phyloP scores from a whole-genome alignment of 2,888 invertebrate genomes.

The Clusia tigrina region DNA sequence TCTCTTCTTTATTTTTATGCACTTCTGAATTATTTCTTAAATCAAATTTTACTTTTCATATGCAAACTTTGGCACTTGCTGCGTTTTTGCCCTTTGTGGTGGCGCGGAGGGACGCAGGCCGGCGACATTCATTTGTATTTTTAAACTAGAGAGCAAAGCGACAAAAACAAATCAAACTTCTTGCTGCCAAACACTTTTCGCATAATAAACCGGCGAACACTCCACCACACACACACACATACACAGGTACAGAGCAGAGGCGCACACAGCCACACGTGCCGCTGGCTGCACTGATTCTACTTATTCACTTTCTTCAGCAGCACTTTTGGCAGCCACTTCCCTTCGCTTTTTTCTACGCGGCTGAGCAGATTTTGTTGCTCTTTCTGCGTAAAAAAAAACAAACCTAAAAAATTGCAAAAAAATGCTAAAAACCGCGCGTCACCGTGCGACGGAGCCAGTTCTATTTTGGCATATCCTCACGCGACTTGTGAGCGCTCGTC shows the following conservation, averaged over 20 bases:
- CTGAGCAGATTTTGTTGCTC: conserved; percentile 11
- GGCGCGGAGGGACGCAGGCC: conserved; percentile 6
- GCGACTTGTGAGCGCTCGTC: conserved; percentile 31
- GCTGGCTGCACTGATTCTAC: conserved; percentile 17
- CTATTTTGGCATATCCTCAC: conserved; percentile 52
- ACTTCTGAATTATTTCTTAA: too few relatives aligned
- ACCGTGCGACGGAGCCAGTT: conserved; percentile 1
- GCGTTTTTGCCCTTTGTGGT: conserved; percentile 9
- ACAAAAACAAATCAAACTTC: too few relatives aligned
- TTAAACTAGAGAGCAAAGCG: too few relatives aligned
- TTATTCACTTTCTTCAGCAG: conserved; percentile 8
- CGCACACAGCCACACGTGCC: conserved; percentile 27
- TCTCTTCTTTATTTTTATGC: conserved; percentile 15
- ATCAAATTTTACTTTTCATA: conserved; percentile 28
- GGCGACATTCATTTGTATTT: conserved; percentile 3
- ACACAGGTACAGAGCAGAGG: too few relatives aligned
- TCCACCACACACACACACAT: conserved; percentile 25
- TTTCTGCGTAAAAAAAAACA: conserved; percentile 9
- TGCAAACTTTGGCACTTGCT: conserved; percentile 35
- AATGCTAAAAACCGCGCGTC: not conserved
- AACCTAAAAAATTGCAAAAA: conserved; percentile 7
- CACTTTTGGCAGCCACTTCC: conserved; percentile 25
- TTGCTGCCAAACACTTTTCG: not conserved
- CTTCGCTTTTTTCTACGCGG: too few relatives aligned
- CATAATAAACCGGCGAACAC: not conserved